Evolutionary conservation across 2,888 invertebrate genomes (phyloP).

Genomic region (Caradrina kadenii): DNA sequence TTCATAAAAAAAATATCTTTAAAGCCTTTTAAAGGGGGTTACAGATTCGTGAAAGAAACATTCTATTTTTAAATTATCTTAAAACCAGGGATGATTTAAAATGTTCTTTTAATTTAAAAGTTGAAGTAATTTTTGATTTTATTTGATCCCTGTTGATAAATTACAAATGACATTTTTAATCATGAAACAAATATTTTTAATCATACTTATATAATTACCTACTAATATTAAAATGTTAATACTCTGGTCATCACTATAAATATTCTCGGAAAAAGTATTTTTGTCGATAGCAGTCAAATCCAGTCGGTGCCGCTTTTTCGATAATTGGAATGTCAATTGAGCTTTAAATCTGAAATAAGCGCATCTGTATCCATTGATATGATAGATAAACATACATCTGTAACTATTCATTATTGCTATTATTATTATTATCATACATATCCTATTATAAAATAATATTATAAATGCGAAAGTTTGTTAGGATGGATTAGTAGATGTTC

Average conservation of each 20-base stretch:
- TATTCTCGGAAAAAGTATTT: conserved; percentile 11
- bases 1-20: conserved; percentile 1
- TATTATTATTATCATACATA: too few species aligned
- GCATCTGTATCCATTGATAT: conserved; percentile 20
- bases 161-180: too few species aligned
- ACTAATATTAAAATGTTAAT: neutral
- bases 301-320: conserved; percentile 36
- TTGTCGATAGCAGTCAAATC: conserved; percentile 18
- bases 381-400: neutral
- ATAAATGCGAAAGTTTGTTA: too few species aligned
- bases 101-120: too few species aligned
- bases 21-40: conserved; percentile 7
- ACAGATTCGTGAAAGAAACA: neutral
- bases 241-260: conserved; percentile 1
- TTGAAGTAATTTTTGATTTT: too few species aligned
- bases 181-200: neutral
- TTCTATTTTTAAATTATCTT: neutral
- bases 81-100: too few species aligned
- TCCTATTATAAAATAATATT: too few species aligned
- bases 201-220: neutral
- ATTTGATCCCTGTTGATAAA: too few species aligned
- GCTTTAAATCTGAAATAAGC: conserved; percentile 29
- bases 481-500: too few species aligned
- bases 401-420: too few species aligned
- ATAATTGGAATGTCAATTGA: conserved; percentile 52